Conservation (phyloP, 2,113 vertebrate genomes). For the Engraulis encrasicolus region DNA sequence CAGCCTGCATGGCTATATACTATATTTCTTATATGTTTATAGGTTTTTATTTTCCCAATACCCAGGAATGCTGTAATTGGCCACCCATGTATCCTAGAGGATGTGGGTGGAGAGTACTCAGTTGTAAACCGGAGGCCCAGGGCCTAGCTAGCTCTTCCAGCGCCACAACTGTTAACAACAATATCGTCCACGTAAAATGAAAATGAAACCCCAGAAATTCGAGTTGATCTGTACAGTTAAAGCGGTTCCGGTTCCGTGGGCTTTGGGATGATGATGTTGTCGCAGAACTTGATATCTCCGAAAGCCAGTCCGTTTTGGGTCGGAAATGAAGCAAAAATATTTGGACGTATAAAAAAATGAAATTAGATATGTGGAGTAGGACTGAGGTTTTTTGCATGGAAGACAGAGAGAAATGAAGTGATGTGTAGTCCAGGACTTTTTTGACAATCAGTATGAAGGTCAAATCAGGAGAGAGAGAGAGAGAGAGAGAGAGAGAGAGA, state of each 20-base stretch:
- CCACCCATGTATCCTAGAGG: conserved; percentile 14
- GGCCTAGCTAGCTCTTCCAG: neutral
- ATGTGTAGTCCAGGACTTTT: conserved; percentile 43
- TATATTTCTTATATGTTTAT: no score
- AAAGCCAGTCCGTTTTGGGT: conserved; percentile 31
- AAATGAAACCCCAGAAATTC: no score
- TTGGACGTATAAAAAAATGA: neutral
- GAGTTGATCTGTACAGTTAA: conserved; percentile 43
- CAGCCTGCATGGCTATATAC: no score
- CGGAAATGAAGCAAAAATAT: neutral
- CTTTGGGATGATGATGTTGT: conserved; percentile 21
- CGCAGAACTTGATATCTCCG: conserved; percentile 36
- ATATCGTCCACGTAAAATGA: conserved; percentile 30
- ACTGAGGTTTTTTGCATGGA: conserved; percentile 47
- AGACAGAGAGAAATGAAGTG: conserved; percentile 40
- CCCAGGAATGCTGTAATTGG: conserved; percentile 20
- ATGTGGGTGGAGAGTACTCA: conserved; percentile 1
- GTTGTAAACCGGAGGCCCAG: neutral
- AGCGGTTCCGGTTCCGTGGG: neutral
- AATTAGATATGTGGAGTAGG: conserved; percentile 21
- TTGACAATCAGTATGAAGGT: conserved; percentile 53
- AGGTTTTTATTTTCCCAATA: neutral
- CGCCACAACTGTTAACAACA: conserved; percentile 39
- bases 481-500: conserved; percentile 40
- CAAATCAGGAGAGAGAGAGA: conserved; percentile 38